Conservation (phyloP, 2,797 vertebrate genomes). For the Hylomyscus alleni region DNA sequence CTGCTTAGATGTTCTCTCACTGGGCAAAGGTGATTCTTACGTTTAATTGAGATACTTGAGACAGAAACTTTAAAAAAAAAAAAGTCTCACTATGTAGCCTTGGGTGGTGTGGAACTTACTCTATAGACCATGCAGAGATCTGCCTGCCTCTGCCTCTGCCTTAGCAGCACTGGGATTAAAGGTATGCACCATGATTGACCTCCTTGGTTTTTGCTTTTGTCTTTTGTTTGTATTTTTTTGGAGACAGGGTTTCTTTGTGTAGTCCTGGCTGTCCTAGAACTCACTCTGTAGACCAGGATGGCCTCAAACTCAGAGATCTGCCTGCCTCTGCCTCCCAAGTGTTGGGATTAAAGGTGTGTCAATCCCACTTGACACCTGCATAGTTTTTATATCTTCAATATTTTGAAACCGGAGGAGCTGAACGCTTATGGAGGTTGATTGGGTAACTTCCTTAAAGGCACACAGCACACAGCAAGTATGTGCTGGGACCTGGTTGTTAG, state of each 20-base stretch:
- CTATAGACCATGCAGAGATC: not conserved
- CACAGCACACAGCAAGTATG: not conserved
- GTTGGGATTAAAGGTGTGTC: not conserved
- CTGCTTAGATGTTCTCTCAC: not conserved
- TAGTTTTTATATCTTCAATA: not conserved
- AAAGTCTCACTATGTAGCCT: not conserved
- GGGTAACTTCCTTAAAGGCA: not conserved
- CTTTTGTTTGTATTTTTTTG: not conserved
- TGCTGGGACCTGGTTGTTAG: not conserved
- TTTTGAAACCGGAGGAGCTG: conserved; percentile 16
- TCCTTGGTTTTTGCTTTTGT: not conserved
- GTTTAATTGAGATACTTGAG: not conserved
- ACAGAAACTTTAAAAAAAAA: not conserved
- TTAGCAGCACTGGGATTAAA: not conserved
- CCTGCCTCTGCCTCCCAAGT: not conserved
- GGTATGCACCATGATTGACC: not conserved
- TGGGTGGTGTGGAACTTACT: not conserved
- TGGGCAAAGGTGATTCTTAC: not conserved
- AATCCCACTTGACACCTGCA: not conserved
- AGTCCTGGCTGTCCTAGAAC: not conserved
- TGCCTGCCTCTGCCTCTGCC: not conserved
- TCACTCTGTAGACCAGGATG: not conserved
- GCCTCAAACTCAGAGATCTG: not conserved
- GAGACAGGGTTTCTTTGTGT: not conserved
- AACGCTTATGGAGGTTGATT: not conserved